Base-by-base conservation (phyloP, 1,140 invertebrate species). In the Odontomachus brunneus region DNA sequence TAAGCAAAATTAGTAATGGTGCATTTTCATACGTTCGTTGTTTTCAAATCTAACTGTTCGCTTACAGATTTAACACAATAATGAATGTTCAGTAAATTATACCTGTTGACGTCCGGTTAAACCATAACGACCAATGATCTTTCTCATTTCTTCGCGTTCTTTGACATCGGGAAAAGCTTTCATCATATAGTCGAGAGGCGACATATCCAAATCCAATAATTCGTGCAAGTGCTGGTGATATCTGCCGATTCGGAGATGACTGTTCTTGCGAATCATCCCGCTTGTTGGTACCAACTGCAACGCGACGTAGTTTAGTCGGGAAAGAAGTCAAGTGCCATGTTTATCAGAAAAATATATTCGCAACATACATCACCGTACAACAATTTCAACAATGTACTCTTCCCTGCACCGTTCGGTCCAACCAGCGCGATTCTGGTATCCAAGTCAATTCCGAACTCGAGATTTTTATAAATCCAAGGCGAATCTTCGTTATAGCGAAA, bases 201-300 rank as follows among this genome's bases (percentile, higher is more conserved):
- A 98, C 72, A 98, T 94, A 91, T 99, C 98, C 86, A 99, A 93
- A 93, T 99, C 99, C 2, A 99, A 94, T 26, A 99, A 95, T 94
- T 99, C 99, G 90, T 99, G 98, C 75, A 99, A 95, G 96, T 99
- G 99, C 94, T 99, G 99, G 93, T 99, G 99, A 94, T 99, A 99
- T 88, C 99, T 96, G 2, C 98, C 99, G 90, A 99, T 99, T 86
- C 98, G 96, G 88, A 99, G 94, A 95, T 99, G 99, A 11, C 98
- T 99, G 94, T 99, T 99, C 94, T 98, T 98, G 85, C 99, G 96
- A 89, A 99, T 99, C 97, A 99, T 98, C 38, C 99, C 99, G 84
- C 98, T 98, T 19, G 97, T 96, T 51, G 99, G 99, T 74, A 98
- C 96, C 88, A 99, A 94, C 97, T 98, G 90, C 22, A 95, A 95